These are phyloP conservation scores for Callorhinus ursinus DNA, from an alignment of 2,113 vertebrate species.

Conservation along the genomic window DNA sequence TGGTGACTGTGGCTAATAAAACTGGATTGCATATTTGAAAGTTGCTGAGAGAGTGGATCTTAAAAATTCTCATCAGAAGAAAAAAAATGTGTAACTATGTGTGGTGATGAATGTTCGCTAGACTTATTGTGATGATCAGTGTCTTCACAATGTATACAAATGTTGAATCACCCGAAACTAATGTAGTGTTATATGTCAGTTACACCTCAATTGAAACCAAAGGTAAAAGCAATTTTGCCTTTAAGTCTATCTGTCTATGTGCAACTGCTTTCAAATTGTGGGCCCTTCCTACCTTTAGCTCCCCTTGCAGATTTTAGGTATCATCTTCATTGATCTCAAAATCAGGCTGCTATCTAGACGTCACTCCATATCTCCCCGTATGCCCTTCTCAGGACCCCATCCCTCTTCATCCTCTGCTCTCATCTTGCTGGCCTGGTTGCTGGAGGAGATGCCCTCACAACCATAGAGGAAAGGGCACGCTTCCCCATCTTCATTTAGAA, in stretches of 20 bases:
- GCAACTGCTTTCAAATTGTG: background rate
- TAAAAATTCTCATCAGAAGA: background rate
- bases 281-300: background rate
- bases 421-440: background rate
- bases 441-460: background rate
- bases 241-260: background rate
- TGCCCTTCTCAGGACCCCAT: rapidly evolving
- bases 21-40: background rate
- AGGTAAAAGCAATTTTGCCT: background rate
- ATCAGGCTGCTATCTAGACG: background rate
- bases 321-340: background rate
- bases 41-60: background rate
- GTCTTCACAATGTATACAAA: background rate
- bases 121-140: background rate
- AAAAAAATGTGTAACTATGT: background rate
- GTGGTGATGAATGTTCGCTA: background rate
- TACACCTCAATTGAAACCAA: background rate
- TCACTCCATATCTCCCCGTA: rapidly evolving
- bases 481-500: background rate
- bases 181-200: background rate
- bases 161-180: background rate
- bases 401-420: background rate
- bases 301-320: background rate
- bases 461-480: rapidly evolving
- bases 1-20: background rate